Evolutionary conservation across 2,113 vertebrate species (phyloP).

Genomic region (Zapus hudsonius): DNA sequence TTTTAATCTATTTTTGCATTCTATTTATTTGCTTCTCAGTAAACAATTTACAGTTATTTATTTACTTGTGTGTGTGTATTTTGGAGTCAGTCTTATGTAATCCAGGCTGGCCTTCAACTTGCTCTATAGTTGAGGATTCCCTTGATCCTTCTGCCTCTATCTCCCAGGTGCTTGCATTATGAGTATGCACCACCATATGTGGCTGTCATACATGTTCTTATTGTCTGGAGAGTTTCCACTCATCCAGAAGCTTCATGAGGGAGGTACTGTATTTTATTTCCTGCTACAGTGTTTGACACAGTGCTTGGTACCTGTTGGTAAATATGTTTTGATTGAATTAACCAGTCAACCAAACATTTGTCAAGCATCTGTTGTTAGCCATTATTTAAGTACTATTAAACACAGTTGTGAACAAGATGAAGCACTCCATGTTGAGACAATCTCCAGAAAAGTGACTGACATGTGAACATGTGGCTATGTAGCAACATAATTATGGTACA

Average conservation of each 20-base stretch:
- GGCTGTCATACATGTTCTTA: neutral
- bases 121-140: too few species aligned
- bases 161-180: too few species aligned
- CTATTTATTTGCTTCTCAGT: constrained; percentile 26
- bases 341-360: neutral
- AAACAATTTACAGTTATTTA: neutral
- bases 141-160: too few species aligned
- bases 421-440: neutral
- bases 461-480: neutral
- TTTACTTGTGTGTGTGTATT: neutral
- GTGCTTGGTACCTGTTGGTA: neutral
- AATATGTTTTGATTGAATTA: neutral
- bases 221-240: neutral
- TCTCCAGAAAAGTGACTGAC: constrained; percentile 18
- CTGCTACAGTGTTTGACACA: neutral
- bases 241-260: neutral
- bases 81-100: too few species aligned
- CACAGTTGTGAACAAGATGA: neutral
- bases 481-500: neutral
- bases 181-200: too few species aligned
- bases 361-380: neutral
- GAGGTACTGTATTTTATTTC: neutral
- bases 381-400: constrained; percentile 1
- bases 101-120: too few species aligned
- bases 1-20: neutral